phyloP scores from a whole-genome alignment of 2,113 vertebrate species.

The Caloenas nicobarica region DNA sequence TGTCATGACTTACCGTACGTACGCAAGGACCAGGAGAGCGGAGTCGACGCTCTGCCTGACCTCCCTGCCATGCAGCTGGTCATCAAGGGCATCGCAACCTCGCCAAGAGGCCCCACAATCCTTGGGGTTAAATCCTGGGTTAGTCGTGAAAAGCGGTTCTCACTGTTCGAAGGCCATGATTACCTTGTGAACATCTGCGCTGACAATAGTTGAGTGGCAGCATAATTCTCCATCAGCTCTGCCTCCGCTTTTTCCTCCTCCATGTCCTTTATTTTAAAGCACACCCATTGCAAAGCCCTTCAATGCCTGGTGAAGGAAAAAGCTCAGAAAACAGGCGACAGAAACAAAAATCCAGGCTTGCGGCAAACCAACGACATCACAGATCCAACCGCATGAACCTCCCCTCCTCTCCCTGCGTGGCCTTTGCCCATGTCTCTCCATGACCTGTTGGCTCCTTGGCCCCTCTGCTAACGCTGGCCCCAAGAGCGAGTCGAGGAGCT shows the following conservation, averaged over 20 bases:
- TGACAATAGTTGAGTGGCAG: slow-evolving; percentile 28
- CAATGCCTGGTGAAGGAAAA: neutral
- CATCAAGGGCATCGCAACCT: neutral
- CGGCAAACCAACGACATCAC: neutral
- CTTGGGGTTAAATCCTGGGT: neutral
- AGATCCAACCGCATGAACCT: neutral
- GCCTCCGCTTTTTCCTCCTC: slow-evolving; percentile 34
- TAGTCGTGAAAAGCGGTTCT: accelerated
- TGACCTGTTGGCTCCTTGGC: neutral
- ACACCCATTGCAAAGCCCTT: neutral
- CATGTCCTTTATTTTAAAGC: neutral
- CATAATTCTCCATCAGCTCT: neutral
- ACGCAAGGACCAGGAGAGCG: neutral
- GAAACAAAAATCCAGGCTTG: neutral
- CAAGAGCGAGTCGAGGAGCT: accelerated
- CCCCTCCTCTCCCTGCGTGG: neutral
- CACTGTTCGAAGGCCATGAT: neutral
- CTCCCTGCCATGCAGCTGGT: neutral
- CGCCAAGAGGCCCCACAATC: neutral
- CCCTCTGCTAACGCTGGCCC: accelerated
- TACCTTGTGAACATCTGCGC: neutral
- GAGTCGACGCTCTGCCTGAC: accelerated
- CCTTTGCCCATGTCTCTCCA: neutral
- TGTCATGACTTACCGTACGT: accelerated
- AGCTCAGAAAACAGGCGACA: neutral